These are phyloP conservation scores for Gibbula magus DNA, from an alignment of 2,888 invertebrate species.

Conservation along the genomic window DNA sequence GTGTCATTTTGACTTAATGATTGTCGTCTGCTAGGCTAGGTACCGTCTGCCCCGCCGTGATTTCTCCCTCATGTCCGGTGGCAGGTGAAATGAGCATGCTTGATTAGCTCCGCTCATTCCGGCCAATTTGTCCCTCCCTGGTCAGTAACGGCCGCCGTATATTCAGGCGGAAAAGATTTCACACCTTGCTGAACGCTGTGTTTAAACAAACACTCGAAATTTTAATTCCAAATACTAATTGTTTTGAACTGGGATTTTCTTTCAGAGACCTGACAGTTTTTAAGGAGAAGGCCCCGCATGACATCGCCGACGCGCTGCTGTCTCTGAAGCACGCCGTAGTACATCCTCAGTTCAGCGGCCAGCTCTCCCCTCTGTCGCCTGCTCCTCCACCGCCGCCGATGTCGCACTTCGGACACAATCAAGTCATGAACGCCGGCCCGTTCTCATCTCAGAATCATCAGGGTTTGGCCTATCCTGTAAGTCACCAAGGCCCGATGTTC, in stretches of 20 bases:
- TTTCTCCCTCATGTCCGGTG: not conserved
- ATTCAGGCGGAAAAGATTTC: conserved; percentile 4
- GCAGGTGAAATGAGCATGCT: conserved; percentile 4
- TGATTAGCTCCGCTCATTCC: not conserved
- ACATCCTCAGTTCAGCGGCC: conserved; percentile 80
- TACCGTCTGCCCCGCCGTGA: not conserved
- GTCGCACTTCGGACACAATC: conserved; percentile 52
- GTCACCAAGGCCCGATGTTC: conserved; percentile 49
- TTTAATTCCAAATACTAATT: conserved; percentile 19
- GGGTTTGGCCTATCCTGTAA: conserved; percentile 50
- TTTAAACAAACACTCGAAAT: not conserved
- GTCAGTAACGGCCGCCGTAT: not conserved
- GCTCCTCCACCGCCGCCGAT: conserved; percentile 37
- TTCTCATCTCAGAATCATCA: conserved; percentile 23
- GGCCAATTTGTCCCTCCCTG: conserved; percentile 14
- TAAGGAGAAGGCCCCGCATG: conserved; percentile 75
- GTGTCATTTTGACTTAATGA: conserved; percentile 12
- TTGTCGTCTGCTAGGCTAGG: not conserved
- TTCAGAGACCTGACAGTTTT: conserved; percentile 70
- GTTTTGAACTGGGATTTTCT: conserved; percentile 4
- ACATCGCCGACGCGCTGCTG: conserved; percentile 91
- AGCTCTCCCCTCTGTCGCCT: conserved; percentile 73
- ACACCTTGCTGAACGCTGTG: not conserved
- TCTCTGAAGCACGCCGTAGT: conserved; percentile 91
- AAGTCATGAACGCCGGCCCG: conserved; percentile 28